phyloP scores from a whole-genome alignment of 64 coral and sea anemone species.

The Stichodactyla helianthus region DNA sequence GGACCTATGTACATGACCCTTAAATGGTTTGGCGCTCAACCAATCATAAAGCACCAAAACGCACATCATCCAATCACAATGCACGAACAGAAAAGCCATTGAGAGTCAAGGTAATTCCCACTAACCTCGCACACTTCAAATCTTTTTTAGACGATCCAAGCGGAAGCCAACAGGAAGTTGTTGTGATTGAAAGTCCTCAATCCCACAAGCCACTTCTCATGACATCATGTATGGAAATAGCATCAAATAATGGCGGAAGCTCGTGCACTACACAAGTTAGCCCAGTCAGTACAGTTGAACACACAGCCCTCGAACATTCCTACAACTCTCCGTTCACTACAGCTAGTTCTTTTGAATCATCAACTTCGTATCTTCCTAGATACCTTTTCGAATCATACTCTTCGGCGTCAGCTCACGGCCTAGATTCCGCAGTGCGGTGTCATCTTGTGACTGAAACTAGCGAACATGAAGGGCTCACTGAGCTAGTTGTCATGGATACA shows the following conservation, averaged over 20 bases:
- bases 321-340: neutral
- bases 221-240: neutral
- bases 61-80: no score
- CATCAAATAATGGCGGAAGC: neutral
- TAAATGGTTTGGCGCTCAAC: no score
- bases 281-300: neutral
- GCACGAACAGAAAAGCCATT: no score
- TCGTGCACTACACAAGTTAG: neutral
- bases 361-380: neutral
- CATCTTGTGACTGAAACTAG: neutral
- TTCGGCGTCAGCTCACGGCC: neutral
- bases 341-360: neutral
- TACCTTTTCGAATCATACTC: neutral
- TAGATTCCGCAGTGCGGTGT: neutral
- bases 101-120: no score
- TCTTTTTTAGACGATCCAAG: neutral
- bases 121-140: neutral
- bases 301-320: neutral
- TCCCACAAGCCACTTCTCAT: neutral
- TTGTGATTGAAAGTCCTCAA: neutral
- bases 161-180: neutral
- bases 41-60: no score
- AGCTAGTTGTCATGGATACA: conserved; percentile 8
- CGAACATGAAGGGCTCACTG: neutral
- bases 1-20: no score